phyloP scores from a whole-genome alignment of 2,113 vertebrate species.

The Paedocypris sp. region DNA sequence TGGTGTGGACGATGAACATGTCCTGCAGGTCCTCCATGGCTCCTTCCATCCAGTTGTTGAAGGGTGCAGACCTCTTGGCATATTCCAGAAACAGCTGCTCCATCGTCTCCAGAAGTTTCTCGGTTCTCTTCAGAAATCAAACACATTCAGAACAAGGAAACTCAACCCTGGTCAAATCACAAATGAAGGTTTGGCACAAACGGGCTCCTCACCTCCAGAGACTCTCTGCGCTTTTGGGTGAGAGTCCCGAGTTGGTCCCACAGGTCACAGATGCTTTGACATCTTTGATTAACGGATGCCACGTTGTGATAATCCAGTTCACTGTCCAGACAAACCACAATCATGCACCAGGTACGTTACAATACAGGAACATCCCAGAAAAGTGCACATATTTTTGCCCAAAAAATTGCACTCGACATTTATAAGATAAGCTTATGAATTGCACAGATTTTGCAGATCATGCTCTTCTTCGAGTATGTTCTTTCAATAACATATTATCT shows the following conservation, averaged over 20 bases:
- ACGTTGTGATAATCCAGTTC: constrained; percentile 94
- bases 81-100: constrained; percentile 72
- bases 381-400: no score
- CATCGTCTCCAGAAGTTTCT: constrained; percentile 68
- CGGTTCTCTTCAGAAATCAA: constrained; percentile 53
- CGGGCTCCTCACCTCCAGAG: constrained; percentile 71
- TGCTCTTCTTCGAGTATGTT: no score
- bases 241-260: constrained; percentile 93
- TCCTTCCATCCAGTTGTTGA: constrained; percentile 74
- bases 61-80: constrained; percentile 67
- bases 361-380: no score
- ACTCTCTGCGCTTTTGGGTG: constrained; percentile 90
- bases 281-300: constrained; percentile 83
- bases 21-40: constrained; percentile 70
- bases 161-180: background rate
- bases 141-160: no score
- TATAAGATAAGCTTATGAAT: no score
- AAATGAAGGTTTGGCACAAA: background rate
- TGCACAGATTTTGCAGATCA: no score
- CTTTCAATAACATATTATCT: no score
- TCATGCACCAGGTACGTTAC: no score
- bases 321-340: constrained; percentile 42
- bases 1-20: constrained; percentile 83
- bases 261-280: constrained; percentile 94
- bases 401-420: no score